Evolutionary conservation across 1,140 invertebrate genomes (phyloP).

Genomic region (Cherax quadricarinatus): DNA sequence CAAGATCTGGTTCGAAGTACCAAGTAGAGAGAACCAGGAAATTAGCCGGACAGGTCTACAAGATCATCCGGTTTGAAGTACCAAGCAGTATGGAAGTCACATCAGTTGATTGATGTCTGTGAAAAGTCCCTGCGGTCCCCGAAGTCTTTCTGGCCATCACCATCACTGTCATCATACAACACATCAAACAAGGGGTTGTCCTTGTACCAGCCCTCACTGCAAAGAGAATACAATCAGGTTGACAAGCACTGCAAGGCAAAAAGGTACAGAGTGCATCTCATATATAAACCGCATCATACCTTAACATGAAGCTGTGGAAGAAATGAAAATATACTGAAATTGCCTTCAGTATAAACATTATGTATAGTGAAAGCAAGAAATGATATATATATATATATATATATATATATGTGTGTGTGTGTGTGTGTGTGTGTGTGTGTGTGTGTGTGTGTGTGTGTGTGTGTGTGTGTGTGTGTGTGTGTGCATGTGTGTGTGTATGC

Average conservation of each 20-base stretch:
- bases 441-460: too few relatives aligned
- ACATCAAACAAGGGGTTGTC: conserved; percentile 74
- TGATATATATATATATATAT: too few relatives aligned
- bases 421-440: neutral
- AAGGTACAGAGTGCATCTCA: neutral
- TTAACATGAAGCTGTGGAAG: too few relatives aligned
- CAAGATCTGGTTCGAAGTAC: too few relatives aligned
- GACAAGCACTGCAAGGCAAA: neutral
- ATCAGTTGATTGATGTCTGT: conserved; percentile 60
- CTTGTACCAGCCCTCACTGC: conserved; percentile 75
- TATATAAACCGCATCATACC: too few relatives aligned
- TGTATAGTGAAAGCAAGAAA: neutral
- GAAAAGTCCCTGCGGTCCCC: conserved; percentile 73
- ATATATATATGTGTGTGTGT: neutral
- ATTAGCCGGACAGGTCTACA: too few relatives aligned
- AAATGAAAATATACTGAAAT: too few relatives aligned
- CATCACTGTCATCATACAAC: conserved; percentile 74
- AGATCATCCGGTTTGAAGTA: neutral
- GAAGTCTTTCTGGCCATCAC: conserved; percentile 75
- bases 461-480: too few relatives aligned
- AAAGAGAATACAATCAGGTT: neutral
- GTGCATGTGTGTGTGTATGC: too few relatives aligned
- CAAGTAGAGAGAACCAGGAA: too few relatives aligned
- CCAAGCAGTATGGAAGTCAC: too few relatives aligned
- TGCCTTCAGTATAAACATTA: neutral